Base-by-base conservation (phyloP, 2,797 vertebrate species). In the Paratrypauchen microcephalus region DNA sequence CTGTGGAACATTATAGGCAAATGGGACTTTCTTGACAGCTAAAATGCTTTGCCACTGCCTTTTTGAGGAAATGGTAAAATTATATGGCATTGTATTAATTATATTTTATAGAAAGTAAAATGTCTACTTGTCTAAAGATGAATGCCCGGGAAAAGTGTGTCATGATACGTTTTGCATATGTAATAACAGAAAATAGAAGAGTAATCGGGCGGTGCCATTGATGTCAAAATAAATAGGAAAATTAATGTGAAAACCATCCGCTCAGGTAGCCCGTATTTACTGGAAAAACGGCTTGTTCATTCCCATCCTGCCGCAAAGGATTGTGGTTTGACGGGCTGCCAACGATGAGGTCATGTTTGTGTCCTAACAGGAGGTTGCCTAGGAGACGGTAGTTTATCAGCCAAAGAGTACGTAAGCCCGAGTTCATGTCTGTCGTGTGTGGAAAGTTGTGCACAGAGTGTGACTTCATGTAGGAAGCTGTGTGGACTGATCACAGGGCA, bases 301-400 rank as follows among this genome's bases (percentile, higher is more conserved):
- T 73, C 68, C 60, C 56, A 71, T 69, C 77, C 66, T n/a, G 80
- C 86, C 84, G 87, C 77, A 85, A 82, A 83, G 80, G 72, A 65
- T 81, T 72, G 73, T 83, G 78, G 26, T 18, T 59, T 57, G 36
- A 26, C 6, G 55, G 47, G 47, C 80, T 85, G 87, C 89, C 86
- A 91, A 83, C 47, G 59, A 87, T 95, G 88, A 94, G 86, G 90
- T 94, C 89, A 94, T 93, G 92, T 94, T 95, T 95, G 89, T 88
- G 81, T 84, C 86, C 88, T 83, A 93, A 93, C 93, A 94, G 92
- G 89, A 82, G 68, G 86, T 93, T 87, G 87, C 93, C 93, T 91
- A 89, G 93, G 92, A 92, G 88, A 95, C 84, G 36, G 61, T 84
- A 80, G 81, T 89, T 91, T 93, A 92, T 93, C 91, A 89, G 88